Evolutionary conservation across 1,140 invertebrate species (phyloP).

Genomic region (Himalopsyche phryganea): DNA sequence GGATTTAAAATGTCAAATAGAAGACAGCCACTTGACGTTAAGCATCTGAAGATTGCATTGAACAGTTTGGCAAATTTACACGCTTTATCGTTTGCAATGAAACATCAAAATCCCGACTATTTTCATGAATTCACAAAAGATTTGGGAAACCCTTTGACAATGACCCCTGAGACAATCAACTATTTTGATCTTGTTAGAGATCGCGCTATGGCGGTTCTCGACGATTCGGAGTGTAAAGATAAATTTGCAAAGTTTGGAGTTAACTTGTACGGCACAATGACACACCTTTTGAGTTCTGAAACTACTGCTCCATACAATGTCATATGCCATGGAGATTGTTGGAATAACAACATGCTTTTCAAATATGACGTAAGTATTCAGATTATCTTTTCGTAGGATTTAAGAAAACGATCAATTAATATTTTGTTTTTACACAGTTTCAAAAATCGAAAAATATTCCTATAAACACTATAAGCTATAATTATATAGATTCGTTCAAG

Average conservation of each 20-base stretch:
- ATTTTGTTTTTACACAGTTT: no score
- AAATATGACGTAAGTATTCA: constrained; percentile 38
- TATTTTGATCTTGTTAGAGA: neutral
- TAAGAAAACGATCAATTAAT: no score
- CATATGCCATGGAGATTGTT: constrained; percentile 54
- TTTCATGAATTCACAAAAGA: constrained; percentile 28
- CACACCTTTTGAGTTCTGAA: neutral
- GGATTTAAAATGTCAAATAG: constrained; percentile 51
- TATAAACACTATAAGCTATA: no score
- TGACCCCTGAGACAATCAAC: neutral
- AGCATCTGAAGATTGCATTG: constrained; percentile 47
- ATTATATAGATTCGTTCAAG: no score
- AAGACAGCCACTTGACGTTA: constrained; percentile 41
- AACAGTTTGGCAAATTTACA: constrained; percentile 54
- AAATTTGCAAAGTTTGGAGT: constrained; percentile 3
- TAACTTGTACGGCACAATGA: neutral
- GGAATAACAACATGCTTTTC: constrained; percentile 56
- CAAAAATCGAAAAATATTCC: no score
- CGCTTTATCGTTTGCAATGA: constrained; percentile 52
- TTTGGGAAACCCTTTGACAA: neutral
- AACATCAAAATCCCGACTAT: constrained; percentile 40
- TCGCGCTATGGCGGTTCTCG: constrained; percentile 1
- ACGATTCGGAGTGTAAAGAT: constrained; percentile 6
- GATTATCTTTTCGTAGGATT: no score
- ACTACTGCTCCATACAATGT: constrained; percentile 44